phyloP scores from a whole-genome alignment of 2,888 invertebrate species.

The Deroplatys truncata region DNA sequence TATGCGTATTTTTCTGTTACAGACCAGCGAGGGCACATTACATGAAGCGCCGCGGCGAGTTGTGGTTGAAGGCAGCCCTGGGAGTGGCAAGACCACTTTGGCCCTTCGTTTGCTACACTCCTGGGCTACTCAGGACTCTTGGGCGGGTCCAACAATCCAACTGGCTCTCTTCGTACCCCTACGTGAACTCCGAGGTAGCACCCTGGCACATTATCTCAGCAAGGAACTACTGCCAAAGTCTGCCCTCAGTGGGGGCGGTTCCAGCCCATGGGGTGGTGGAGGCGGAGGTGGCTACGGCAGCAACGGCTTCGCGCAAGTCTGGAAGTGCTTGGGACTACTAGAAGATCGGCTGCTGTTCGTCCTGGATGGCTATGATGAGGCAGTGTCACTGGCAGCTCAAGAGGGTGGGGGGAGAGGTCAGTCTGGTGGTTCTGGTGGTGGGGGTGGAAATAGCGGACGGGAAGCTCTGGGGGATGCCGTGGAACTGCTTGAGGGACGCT shows the following conservation, averaged over 20 bases:
- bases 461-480: slow-evolving; percentile 47
- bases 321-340: slow-evolving; percentile 39
- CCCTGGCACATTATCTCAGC: slow-evolving; percentile 39
- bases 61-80: slow-evolving; percentile 51
- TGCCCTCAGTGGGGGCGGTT: slow-evolving; percentile 28
- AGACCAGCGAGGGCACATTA: slow-evolving; percentile 49
- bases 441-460: slow-evolving; percentile 40
- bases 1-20: slow-evolving; percentile 15
- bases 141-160: slow-evolving; percentile 45
- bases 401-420: slow-evolving; percentile 34
- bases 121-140: slow-evolving; percentile 48
- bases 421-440: neutral
- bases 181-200: slow-evolving; percentile 48
- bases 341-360: slow-evolving; percentile 51
- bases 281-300: slow-evolving; percentile 26
- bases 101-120: slow-evolving; percentile 51
- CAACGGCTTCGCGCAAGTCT: slow-evolving; percentile 32
- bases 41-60: slow-evolving; percentile 51
- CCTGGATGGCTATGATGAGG: slow-evolving; percentile 52
- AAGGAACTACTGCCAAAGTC: slow-evolving; percentile 48
- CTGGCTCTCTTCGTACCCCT: slow-evolving; percentile 51
- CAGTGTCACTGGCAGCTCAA: slow-evolving; percentile 34
- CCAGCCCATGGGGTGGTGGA: slow-evolving; percentile 29
- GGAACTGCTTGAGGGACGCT: slow-evolving; percentile 50
- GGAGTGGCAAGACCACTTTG: slow-evolving; percentile 50